Evolutionary conservation across 2,888 invertebrate genomes (phyloP), one percentile per base, ranked within the genome.

Genomic region (Agelastica alni): DNA sequence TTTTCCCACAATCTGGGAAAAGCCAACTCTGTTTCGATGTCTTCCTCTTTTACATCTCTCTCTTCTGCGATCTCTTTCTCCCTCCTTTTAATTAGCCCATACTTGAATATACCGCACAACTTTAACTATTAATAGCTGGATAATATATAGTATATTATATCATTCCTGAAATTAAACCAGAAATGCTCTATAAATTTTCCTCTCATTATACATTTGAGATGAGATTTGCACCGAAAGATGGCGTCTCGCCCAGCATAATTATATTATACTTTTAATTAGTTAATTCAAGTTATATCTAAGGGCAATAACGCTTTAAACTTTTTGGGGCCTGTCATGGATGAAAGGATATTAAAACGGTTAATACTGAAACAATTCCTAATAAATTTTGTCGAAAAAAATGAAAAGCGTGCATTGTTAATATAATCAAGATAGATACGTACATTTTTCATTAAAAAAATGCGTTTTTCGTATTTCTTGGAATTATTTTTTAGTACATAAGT

Each of bases 131-230:
- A 67, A 67, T 66, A 64, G 63, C 62, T 66, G 60, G 49, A 64
- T 65, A 67, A 67, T 67, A 67, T 67, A 67, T 67, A 63, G 64
- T 63, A 63, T 60, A 63, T 64, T 65, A 66, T 66, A 67, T 67
- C 60, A 66, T 67, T 64, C 60, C 59, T 59, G 61, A 66, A 64
- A 67, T 66, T 66, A 62, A 61, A 64, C 59, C 60, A 61, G 67
- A 66, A 63, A 65, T 60, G 65, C 61, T 53, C 53, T 59, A 62
- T 60, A 62, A 63, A 63, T 57, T 56, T 47, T 42, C 43, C 42
- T 47, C 53, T 55, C 53, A 55, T 56, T 61, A 59, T 55, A 39
- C 37, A 18, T 39, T 39, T 39, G 32, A 42, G 42, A 53, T 42
- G 47, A 26, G 42, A 16, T 31, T 47, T 34, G 42, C 22, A 20